Percentiles rank a stretch among this genome's conserved stretches.
phyloP scores from a whole-genome alignment of 2,797 vertebrate species.

The Capromys pilorides region DNA sequence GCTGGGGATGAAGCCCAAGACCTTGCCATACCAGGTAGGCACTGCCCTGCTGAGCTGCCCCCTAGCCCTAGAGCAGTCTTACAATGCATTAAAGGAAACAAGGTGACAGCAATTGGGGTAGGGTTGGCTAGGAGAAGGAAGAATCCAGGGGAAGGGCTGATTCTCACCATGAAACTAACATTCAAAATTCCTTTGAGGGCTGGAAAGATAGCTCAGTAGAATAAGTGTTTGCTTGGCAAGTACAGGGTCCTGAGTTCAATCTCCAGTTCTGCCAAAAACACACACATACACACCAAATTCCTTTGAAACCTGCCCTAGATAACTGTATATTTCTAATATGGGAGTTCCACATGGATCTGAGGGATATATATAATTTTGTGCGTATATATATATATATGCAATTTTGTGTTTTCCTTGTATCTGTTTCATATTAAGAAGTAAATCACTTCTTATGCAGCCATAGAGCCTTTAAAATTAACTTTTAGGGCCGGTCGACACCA shows the following conservation, averaged over 20 bases:
- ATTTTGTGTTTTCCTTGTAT: conserved; percentile 42
- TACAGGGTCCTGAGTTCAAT: too few relatives aligned
- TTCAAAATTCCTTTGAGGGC: neutral
- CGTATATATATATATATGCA: neutral
- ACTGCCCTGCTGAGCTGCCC: neutral
- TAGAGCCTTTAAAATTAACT: conserved; percentile 29
- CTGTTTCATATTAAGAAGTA: conserved; percentile 23
- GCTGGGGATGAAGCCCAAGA: neutral
- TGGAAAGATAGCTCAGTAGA: neutral
- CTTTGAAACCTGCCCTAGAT: neutral
- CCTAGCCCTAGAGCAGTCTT: neutral
- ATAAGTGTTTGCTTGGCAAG: too few relatives aligned
- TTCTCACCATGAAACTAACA: neutral
- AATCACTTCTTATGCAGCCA: neutral
- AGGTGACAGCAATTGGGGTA: neutral
- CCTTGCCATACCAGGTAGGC: neutral
- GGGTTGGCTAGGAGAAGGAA: neutral
- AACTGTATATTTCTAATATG: neutral
- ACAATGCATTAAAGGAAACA: neutral
- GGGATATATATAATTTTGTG: too few relatives aligned
- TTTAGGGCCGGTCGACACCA: neutral
- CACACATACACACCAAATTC: neutral
- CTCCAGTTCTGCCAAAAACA: too few relatives aligned
- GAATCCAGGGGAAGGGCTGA: neutral
- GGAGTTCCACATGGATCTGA: neutral